These are phyloP conservation scores for Teinopalpus imperialis DNA, from an alignment of 2,888 invertebrate species.

Conservation along the genomic window DNA sequence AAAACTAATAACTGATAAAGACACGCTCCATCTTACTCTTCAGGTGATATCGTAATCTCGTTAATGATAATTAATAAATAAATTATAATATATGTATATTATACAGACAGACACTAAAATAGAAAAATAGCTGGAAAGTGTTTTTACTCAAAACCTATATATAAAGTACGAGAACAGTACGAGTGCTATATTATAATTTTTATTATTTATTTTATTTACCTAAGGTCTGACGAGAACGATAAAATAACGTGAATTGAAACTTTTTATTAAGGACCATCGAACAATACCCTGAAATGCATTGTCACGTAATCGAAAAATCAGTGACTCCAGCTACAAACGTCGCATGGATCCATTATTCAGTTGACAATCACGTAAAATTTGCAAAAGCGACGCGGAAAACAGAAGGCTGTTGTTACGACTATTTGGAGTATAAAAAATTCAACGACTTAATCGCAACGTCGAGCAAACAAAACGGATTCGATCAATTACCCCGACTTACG, in stretches of 20 bases:
- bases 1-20: too few species aligned
- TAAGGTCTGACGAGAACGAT: too few species aligned
- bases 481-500: constrained; percentile 54
- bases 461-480: constrained; percentile 60
- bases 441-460: constrained; percentile 66
- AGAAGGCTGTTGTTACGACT: constrained; percentile 61
- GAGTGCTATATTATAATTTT: too few species aligned
- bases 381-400: constrained; percentile 75
- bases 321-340: constrained; percentile 60
- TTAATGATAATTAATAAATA: too few species aligned
- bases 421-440: constrained; percentile 68
- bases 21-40: too few species aligned
- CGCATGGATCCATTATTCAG: constrained; percentile 66
- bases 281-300: constrained; percentile 53
- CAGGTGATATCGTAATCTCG: too few species aligned
- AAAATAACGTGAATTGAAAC: constrained; percentile 28
- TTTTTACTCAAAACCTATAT: too few species aligned
- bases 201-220: too few species aligned
- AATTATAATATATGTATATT: too few species aligned
- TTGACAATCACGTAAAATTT: constrained; percentile 73
- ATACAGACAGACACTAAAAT: too few species aligned
- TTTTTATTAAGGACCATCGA: constrained; percentile 40
- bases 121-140: too few species aligned
- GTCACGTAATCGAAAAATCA: constrained; percentile 78
- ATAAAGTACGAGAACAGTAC: too few species aligned